These are phyloP conservation scores for Drosophila atroscutellata DNA, from an alignment of 2,888 invertebrate species.

Conservation along the genomic window DNA sequence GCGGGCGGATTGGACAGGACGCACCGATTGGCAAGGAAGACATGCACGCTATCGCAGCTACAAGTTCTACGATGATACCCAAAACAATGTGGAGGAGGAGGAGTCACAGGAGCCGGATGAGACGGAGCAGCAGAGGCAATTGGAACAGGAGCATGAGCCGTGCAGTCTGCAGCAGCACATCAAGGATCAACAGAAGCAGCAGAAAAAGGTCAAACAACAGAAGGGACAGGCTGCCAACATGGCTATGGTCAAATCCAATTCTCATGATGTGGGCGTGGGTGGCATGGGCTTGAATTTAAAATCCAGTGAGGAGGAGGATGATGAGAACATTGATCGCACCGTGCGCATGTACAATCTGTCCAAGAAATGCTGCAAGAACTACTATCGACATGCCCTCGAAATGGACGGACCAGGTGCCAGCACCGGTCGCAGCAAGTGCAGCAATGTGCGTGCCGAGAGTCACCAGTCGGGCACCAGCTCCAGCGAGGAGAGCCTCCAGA, in stretches of 20 bases:
- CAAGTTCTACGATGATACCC: constrained; percentile 81
- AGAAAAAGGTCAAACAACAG: constrained; percentile 24
- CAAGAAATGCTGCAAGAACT: constrained; percentile 84
- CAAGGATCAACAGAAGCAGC: constrained; percentile 35
- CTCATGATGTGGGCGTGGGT: constrained; percentile 67
- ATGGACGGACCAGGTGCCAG: constrained; percentile 61
- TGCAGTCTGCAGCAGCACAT: constrained; percentile 17
- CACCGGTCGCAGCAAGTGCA: constrained; percentile 57
- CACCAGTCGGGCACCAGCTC: constrained; percentile 77
- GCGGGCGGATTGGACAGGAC: constrained; percentile 80
- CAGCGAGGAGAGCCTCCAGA: constrained; percentile 82
- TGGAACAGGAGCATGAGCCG: constrained; percentile 14
- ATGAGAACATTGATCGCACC: constrained; percentile 82
- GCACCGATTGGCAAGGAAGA: constrained; percentile 71
- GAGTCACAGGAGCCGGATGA: constrained; percentile 38
- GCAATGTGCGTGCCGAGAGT: constrained; percentile 54
- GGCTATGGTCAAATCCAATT: constrained; percentile 68
- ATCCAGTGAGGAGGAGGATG: constrained; percentile 71
- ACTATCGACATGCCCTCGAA: constrained; percentile 76
- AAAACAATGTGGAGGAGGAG: constrained; percentile 77
- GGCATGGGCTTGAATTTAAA: constrained; percentile 67
- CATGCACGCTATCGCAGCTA: constrained; percentile 75
- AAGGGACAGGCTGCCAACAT: constrained; percentile 35
- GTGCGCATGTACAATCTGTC: constrained; percentile 83
- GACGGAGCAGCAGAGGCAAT: constrained; percentile 30